These are phyloP conservation scores for Antheraea yamamai DNA, from an alignment of 2,888 invertebrate species.

Conservation along the genomic window DNA sequence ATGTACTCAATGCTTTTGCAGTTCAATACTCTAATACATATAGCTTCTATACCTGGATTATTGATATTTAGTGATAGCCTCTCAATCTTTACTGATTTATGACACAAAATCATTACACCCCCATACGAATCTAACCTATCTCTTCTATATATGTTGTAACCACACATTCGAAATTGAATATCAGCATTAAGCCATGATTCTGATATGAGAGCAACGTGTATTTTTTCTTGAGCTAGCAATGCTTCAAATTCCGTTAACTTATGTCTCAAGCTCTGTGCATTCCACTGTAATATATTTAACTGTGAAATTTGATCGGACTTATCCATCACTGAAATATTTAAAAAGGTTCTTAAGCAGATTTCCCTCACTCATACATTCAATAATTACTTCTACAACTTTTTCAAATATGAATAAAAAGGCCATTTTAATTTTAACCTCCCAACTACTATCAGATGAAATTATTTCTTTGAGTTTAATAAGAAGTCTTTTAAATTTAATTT, in stretches of 20 bases:
- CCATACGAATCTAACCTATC: conserved; percentile 29
- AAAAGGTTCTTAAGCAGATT: conserved; percentile 6
- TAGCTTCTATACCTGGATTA: conserved; percentile 28
- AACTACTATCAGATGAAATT: too few relatives aligned
- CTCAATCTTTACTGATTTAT: conserved; percentile 24
- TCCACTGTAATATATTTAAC: conserved; percentile 30
- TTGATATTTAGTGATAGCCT: neutral
- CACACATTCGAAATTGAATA: too few relatives aligned
- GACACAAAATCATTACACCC: conserved; percentile 25
- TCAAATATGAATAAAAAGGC: neutral
- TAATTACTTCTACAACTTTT: neutral
- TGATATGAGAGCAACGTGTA: too few relatives aligned
- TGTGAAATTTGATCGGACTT: neutral
- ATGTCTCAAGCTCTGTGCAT: conserved; percentile 30
- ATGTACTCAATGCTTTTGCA: conserved; percentile 14
- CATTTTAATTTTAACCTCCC: too few relatives aligned
- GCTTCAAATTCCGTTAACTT: conserved; percentile 7
- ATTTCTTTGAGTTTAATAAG: too few relatives aligned
- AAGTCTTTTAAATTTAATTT: too few relatives aligned
- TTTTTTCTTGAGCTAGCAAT: too few relatives aligned
- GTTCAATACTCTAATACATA: conserved; percentile 17
- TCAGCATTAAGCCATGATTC: too few relatives aligned
- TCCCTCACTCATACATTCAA: conserved; percentile 5
- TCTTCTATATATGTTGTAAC: too few relatives aligned
- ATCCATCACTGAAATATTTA: conserved; percentile 19